Evolutionary conservation across 2,113 vertebrate species (phyloP), one percentile per base, ranked within the genome.

Genomic region (Myotis yumanensis): DNA sequence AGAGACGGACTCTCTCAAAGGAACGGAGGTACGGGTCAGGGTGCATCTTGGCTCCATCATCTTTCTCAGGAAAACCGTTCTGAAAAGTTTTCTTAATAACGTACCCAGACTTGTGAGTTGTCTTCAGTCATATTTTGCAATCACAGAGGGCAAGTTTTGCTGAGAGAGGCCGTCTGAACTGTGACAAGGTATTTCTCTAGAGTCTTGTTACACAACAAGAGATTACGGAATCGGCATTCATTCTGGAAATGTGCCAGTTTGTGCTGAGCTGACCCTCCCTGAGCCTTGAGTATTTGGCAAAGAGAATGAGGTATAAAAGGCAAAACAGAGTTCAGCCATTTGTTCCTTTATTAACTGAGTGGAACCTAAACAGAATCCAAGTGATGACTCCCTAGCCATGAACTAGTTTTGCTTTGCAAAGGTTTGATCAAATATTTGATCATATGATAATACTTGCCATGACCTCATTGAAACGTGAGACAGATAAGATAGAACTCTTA

Each of bases 311-410:
- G 73, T 92, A 83, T 92, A 91, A 97, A 96, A 97, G 95, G 95
- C 92, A 96, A 96, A 92, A 89, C 87, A 93, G 77, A 96, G 96
- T 92, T 96, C 86, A 95, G 86, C 79, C 94, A 95, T 97, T 97
- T 96, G 82, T 95, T 96, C 93, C 85, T 95, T 95, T 96, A 93
- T 96, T 96, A 94, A 92, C 77, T 93, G 81, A 91, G 64, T 90
- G 89, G 83, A 97, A 95, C 88, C 90, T 95, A 95, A 85, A 93
- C 30, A 52, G 90, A 89, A 71, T 97, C 93, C 96, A 97, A 95
- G 68, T 22, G 82, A 81, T 92, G 82, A 96, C 82, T 96, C 94
- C 59, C 89, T 88, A 86, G 90, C 82, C 16, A 57, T 48, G 72
- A 92, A 75, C 84, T 85, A 87, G 23, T 93, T 95, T 96, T 94